Base-by-base conservation (phyloP, 1,140 invertebrate genomes). In the Samia ricini region DNA sequence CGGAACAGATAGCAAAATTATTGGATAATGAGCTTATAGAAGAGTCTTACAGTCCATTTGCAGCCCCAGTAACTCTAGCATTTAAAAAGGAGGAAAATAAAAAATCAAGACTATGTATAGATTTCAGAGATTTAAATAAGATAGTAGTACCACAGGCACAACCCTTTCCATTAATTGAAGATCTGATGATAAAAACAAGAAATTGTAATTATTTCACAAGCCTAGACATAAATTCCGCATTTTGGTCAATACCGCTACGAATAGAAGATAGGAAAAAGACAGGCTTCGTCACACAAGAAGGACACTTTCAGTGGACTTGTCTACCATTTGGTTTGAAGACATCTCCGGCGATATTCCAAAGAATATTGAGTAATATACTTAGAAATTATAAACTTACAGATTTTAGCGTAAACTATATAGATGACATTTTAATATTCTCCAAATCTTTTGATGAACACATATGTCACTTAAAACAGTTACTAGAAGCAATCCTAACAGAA, bases 201-300 rank as follows among this genome's bases (percentile, higher is more conserved):
- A 66, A 79, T 29, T 79, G 57, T 52, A 62, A 59, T 33, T 62
- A 22, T 50, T 69, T 64, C 36, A 33, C 67, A 21, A 73, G 54
- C 19, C 61, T 81, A 10, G 77, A 83, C 52, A 73, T 84, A 55
- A 79, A 77, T 69, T 78, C 72, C 20, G 81, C 79, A 22, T 80
- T 79, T 69, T 81, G 74, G 75, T 73, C 73, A 18, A 76, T 80
- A 23, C 75, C 75, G 7, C 49, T 80, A 12, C 66, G 64, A 67
- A 56, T 68, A 12, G 33, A 58, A 57, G 62, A 69, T 50, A 52
- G 64, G 54, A 4, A 61, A 66, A 66, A 54, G n/a, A 66, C 64
- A n/a, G 63, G n/a, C 22, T 66, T 60, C 54, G 60, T 60, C 15
- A 61, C 58, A n/a, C 56, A 64, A 48, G 56, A 59, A 59, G 56